Conservation (phyloP, 2,113 vertebrate genomes). For the Pachypanchax playfairii region DNA sequence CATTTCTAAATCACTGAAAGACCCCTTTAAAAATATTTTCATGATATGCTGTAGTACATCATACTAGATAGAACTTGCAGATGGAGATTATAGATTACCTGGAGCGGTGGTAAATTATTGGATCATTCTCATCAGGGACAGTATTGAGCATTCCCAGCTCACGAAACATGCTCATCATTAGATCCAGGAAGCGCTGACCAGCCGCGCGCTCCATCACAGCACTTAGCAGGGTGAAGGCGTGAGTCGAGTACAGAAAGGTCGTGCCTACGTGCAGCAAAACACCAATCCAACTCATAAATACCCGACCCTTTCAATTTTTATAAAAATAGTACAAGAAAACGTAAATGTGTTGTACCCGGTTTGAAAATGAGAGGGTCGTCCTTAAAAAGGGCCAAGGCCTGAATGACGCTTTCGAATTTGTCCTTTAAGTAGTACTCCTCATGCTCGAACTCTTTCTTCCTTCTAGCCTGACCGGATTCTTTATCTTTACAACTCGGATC, state of each 20-base stretch:
- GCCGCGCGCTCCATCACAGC: slow-evolving; percentile 91
- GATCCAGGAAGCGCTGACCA: slow-evolving; percentile 86
- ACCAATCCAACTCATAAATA: not conserved
- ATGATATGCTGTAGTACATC: not conserved
- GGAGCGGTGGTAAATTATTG: slow-evolving; percentile 95
- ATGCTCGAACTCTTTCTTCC: slow-evolving; percentile 87
- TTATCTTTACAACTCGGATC: slow-evolving; percentile 68
- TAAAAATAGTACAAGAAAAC: not conserved
- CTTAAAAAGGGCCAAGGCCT: slow-evolving; percentile 93
- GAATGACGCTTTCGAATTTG: slow-evolving; percentile 87
- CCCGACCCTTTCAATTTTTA: not conserved
- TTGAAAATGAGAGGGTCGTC: slow-evolving; percentile 94
- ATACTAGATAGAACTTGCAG: not conserved
- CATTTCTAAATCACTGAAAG: too few relatives aligned
- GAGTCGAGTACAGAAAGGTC: slow-evolving; percentile 94
- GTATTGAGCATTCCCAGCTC: slow-evolving; percentile 94
- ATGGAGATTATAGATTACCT: slow-evolving; percentile 77
- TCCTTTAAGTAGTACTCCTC: slow-evolving; percentile 95
- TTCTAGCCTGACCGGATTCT: slow-evolving; percentile 68
- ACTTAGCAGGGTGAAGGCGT: slow-evolving; percentile 92
- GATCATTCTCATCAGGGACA: slow-evolving; percentile 90
- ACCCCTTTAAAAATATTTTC: too few relatives aligned
- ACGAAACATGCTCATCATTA: slow-evolving; percentile 91
- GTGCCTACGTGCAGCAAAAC: slow-evolving; percentile 79
- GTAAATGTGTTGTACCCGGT: slow-evolving; percentile 83